Evolutionary conservation across 2,797 vertebrate species (phyloP).

Genomic region (Carapus acus): DNA sequence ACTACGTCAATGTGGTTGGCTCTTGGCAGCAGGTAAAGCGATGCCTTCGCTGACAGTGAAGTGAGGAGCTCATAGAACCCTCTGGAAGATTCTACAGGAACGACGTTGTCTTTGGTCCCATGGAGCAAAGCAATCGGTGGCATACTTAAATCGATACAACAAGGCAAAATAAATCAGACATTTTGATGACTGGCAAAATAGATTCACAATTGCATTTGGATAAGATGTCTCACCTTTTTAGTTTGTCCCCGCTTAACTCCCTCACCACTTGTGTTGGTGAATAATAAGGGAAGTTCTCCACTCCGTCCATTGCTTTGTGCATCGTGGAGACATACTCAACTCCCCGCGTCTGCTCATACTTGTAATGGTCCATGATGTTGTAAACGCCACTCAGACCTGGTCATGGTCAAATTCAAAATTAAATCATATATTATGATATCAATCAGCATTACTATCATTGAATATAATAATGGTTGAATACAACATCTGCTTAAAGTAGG

Average conservation of each 20-base stretch:
- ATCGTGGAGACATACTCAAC: constrained; percentile 73
- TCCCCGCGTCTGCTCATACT: constrained; percentile 68
- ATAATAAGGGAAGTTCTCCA: constrained; percentile 70
- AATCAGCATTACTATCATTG: too few species aligned
- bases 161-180: background rate
- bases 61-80: constrained; percentile 66
- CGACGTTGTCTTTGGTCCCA: constrained; percentile 66
- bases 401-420: background rate
- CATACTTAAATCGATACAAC: constrained; percentile 46
- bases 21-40: constrained; percentile 68
- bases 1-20: constrained; percentile 69
- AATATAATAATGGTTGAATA: too few species aligned
- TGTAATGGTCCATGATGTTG: constrained; percentile 72
- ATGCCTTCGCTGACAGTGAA: constrained; percentile 52
- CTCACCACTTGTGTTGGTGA: constrained; percentile 64
- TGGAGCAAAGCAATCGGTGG: constrained; percentile 71
- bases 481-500: too few species aligned
- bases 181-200: background rate
- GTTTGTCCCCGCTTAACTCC: constrained; percentile 56
- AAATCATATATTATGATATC: too few species aligned
- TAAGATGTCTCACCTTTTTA: constrained; percentile 61
- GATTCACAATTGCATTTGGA: too few species aligned
- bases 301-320: constrained; percentile 75
- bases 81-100: constrained; percentile 65
- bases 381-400: constrained; percentile 74